Evolutionary conservation across 2,888 invertebrate species (phyloP), one percentile per base, ranked within the genome.

Genomic region (Phasia obesa): DNA sequence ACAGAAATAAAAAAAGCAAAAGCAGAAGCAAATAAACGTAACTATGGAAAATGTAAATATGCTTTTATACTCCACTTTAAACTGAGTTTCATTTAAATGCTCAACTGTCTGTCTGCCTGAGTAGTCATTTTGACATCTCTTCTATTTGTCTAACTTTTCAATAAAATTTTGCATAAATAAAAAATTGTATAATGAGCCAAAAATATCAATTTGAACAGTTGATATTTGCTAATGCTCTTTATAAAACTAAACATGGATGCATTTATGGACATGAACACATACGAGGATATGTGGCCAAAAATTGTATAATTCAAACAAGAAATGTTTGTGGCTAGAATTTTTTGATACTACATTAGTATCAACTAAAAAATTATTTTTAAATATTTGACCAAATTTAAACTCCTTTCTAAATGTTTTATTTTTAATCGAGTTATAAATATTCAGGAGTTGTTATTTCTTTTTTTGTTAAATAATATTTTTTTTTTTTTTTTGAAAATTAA

Each of bases 181-280:
- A 64, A 31, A 49, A n/a, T n/a, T n/a, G 9, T 31, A 21, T 64
- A 49, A 64, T 64, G 64, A 64, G 64, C 64, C 64, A 64, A 64
- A 64, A 64, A 49, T 64, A 49, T 49, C 31, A 64, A 62, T n/a
- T 44, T 62, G 42, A 44, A 27, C 44, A 64, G 1, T 64, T 49
- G 7, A 17, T 35, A 31, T 25, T 23, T 17, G 19, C n/a, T 35
- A 35, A 42, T 49, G 9, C 21, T 47, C 31, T 64, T 38, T 11
- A 27, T n/a, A 19, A 49, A n/a, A 62, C n/a, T 25, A 27, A n/a
- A 25, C 23, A 44, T n/a, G 35, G 35, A 49, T 13, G n/a, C 15
- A n/a, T 13, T 15, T 4, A 15, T n/a, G 13, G 38, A 38, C 38
- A 15, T 13, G 2, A 38, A 13, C 13, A 38, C 38, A 4, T 38